Evolutionary conservation across 2,797 vertebrate genomes (phyloP).

Genomic region (Pteronotus mesoamericanus): DNA sequence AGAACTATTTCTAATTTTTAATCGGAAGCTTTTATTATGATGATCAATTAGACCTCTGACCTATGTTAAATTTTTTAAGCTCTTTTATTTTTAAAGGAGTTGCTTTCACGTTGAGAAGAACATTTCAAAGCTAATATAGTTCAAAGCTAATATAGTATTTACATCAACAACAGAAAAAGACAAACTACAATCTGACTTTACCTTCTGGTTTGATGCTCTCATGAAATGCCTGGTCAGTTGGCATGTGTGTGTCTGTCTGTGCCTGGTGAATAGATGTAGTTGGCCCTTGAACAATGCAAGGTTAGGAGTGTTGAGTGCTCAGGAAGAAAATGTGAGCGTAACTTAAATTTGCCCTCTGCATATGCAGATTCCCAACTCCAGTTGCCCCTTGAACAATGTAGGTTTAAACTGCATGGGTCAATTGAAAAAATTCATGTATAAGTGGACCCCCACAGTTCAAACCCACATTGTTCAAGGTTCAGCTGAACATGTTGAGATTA

Average conservation of each 20-base stretch:
- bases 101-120: neutral
- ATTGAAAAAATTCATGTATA: neutral
- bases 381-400: neutral
- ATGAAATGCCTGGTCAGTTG: neutral
- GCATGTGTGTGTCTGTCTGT: neutral
- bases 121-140: neutral
- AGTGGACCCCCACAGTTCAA: neutral
- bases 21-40: neutral
- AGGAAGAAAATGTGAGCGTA: neutral
- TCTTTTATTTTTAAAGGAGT: neutral
- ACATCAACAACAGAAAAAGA: neutral
- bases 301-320: neutral
- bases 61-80: neutral
- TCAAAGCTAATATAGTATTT: neutral
- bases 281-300: neutral
- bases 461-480: neutral
- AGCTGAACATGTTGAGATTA: neutral
- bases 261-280: neutral
- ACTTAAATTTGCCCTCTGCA: neutral
- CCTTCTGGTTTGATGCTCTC: neutral
- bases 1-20: neutral
- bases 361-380: neutral
- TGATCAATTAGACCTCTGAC: neutral
- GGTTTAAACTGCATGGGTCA: neutral
- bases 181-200: neutral